phyloP scores from a whole-genome alignment of 2,888 invertebrate species.

The Watsonalla binaria region DNA sequence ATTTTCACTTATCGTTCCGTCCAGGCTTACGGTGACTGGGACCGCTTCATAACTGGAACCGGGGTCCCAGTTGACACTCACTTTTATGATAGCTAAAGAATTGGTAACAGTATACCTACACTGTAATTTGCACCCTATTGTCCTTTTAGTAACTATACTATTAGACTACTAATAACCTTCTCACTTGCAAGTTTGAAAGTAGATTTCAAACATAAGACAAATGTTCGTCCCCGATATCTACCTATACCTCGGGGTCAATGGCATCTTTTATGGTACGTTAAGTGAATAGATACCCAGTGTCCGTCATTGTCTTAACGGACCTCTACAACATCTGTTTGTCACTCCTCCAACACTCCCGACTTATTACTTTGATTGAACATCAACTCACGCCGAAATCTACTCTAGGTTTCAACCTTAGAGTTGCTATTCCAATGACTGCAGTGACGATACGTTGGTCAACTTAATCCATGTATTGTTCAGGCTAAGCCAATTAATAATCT shows the following conservation, averaged over 20 bases:
- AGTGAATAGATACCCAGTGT: conserved; percentile 35
- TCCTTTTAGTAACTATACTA: too few species aligned
- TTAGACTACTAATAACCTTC: too few species aligned
- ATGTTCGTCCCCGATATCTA: not conserved
- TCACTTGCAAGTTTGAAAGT: too few species aligned
- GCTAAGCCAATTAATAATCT: conserved; percentile 40
- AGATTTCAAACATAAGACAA: not conserved
- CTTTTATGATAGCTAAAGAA: too few species aligned
- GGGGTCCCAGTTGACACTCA: too few species aligned
- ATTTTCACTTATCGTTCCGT: too few species aligned
- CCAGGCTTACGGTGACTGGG: too few species aligned
- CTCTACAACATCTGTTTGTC: conserved; percentile 36
- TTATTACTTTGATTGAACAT: conserved; percentile 36
- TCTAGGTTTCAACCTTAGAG: conserved; percentile 12
- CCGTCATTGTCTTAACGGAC: conserved; percentile 39
- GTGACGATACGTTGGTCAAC: conserved; percentile 25
- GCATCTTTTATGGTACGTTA: conserved; percentile 38
- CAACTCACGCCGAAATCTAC: conserved; percentile 13
- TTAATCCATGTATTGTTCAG: conserved; percentile 29
- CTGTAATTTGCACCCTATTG: too few species aligned
- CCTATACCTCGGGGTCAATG: conserved; percentile 25
- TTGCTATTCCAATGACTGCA: conserved; percentile 7
- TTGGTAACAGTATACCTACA: too few species aligned
- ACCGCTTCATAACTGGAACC: too few species aligned
- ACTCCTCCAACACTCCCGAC: conserved; percentile 24